These are phyloP conservation scores for Epinephelus lanceolatus DNA, from an alignment of 2,113 vertebrate genomes.

Conservation along the genomic window DNA sequence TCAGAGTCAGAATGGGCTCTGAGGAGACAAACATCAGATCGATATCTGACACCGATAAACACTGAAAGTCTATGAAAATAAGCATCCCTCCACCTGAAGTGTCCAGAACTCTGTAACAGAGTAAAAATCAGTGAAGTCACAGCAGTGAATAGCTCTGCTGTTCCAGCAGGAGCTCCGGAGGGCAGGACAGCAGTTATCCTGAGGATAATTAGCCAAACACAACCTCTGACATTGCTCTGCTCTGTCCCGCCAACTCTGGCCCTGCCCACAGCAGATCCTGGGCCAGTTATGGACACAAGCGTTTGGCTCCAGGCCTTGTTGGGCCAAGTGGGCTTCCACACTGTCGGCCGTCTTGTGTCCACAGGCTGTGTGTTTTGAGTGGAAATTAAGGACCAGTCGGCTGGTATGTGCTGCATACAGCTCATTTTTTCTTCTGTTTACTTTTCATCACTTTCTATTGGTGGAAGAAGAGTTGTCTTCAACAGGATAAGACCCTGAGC, in stretches of 20 bases:
- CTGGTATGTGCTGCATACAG: neutral
- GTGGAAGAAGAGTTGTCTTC: neutral
- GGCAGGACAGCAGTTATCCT: constrained; percentile 21
- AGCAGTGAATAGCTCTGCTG: constrained; percentile 32
- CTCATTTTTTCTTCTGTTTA: neutral
- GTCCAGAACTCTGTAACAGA: neutral
- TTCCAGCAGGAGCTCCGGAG: constrained; percentile 22
- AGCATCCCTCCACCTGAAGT: neutral
- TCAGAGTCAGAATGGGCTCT: neutral
- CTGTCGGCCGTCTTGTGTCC: constrained; percentile 29
- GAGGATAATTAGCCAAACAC: constrained; percentile 54
- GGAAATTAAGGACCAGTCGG: neutral
- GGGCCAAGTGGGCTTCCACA: constrained; percentile 16
- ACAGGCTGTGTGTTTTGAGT: neutral
- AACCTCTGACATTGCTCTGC: constrained; percentile 49
- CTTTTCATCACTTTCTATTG: neutral
- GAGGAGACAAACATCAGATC: neutral
- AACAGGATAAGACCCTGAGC: neutral
- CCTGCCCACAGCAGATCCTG: constrained; percentile 23
- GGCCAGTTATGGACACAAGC: constrained; percentile 36
- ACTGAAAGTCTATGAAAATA: neutral
- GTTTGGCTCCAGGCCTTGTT: constrained; percentile 6
- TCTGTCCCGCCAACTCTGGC: constrained; percentile 24
- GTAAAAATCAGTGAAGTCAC: neutral
- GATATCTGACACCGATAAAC: neutral